These are phyloP conservation scores for Hippocampus guttulatus DNA, from an alignment of 2,113 vertebrate species.

Conservation along the genomic window DNA sequence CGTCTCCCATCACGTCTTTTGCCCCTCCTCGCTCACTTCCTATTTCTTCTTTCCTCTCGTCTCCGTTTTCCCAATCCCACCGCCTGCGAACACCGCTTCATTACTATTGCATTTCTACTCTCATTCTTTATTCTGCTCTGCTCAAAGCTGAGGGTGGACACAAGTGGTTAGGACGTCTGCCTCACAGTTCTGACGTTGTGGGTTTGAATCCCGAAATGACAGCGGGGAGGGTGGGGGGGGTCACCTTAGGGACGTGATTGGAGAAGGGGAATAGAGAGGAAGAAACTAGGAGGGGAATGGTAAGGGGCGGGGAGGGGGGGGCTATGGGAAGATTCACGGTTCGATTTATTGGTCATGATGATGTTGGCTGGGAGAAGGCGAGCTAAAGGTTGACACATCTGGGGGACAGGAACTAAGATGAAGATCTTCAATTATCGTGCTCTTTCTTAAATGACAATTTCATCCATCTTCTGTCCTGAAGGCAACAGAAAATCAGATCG, in stretches of 20 bases:
- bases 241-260: constrained; percentile 56
- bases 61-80: neutral
- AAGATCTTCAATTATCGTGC: constrained; percentile 31
- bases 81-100: neutral
- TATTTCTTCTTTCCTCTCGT: constrained; percentile 1
- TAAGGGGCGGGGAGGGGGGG: neutral
- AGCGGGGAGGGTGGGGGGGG: too few relatives aligned
- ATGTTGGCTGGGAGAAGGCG: constrained; percentile 17
- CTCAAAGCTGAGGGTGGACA: constrained; percentile 15
- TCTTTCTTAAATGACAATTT: constrained; percentile 13
- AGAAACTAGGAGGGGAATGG: constrained; percentile 5
- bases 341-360: constrained; percentile 9
- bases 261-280: constrained; percentile 16
- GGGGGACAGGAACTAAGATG: constrained; percentile 15
- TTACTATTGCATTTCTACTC: neutral
- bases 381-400: constrained; percentile 12
- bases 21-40: constrained; percentile 10
- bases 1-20: constrained; percentile 13
- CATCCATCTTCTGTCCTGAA: constrained; percentile 34
- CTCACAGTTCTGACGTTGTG: too few relatives aligned
- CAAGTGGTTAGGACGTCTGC: too few relatives aligned
- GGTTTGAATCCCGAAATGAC: too few relatives aligned
- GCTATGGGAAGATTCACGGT: constrained; percentile 29
- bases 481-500: neutral
- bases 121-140: constrained; percentile 9